Conservation (phyloP, 2,888 invertebrate species). For the Xestia rhomboidea region DNA sequence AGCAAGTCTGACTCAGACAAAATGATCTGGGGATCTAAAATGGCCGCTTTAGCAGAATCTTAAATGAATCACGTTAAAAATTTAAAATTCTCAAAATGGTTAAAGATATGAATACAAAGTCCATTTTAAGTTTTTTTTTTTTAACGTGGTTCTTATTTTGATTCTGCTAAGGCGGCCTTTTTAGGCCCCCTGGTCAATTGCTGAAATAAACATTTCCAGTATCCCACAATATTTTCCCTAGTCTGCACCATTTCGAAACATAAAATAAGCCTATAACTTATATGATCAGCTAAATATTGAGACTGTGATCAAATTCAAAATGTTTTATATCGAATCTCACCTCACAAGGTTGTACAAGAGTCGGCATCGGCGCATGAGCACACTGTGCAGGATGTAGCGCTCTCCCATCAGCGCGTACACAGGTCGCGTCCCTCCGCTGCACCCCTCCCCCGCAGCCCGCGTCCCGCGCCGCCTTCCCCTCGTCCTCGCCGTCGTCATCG, state of each 20-base stretch:
- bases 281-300: neutral
- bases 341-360: slow-evolving; percentile 90
- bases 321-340: slow-evolving; percentile 65
- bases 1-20: neutral
- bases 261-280: neutral
- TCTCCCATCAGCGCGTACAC: slow-evolving; percentile 88
- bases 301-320: neutral
- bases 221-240: neutral
- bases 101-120: too few species aligned
- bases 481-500: slow-evolving; percentile 77
- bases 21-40: neutral
- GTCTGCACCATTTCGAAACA: neutral
- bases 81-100: too few species aligned
- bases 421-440: slow-evolving; percentile 90
- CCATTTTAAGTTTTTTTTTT: too few species aligned
- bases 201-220: too few species aligned
- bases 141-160: too few species aligned
- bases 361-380: slow-evolving; percentile 87
- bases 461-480: slow-evolving; percentile 70
- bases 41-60: too few species aligned
- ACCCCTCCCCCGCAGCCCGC: slow-evolving; percentile 91
- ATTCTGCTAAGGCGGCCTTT: too few species aligned
- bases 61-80: too few species aligned
- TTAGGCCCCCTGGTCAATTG: too few species aligned
- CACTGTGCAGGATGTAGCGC: slow-evolving; percentile 88